Base-by-base conservation (phyloP, 2,888 invertebrate genomes). In the Syrphus vitripennis region DNA sequence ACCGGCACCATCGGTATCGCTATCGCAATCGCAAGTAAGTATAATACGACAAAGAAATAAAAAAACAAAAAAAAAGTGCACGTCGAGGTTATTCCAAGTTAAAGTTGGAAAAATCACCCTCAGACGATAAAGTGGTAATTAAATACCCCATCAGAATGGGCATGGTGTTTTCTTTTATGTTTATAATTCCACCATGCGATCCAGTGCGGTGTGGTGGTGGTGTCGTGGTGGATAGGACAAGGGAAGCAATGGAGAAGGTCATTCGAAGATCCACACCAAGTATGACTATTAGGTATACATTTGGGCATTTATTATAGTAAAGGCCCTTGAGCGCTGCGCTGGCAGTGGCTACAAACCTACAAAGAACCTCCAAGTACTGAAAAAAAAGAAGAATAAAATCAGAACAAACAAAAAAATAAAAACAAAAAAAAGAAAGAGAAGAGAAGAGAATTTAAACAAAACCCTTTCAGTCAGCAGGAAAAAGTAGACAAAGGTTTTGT, bases 121-220 rank as follows among this genome's bases (percentile, higher is more conserved):
- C 75, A 48, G 76, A 76, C 75, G 29, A 67, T 84, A 80, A 80
- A 84, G 80, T 61, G 84, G 71, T 84, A 84, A 84, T 84, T 84
- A 84, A 84, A 84, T 80, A 76, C 75, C 76, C 76, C 69, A 48
- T 57, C 40, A 26, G 53, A 80, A 81, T 80, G 80, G 65, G 67
- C 34, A 65, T 59, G 80, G 75, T 79, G 74, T 83, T 83, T 69
- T 69, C 67, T 16, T 75, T 79, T 70, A 75, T 69, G 75, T 42
- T 79, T 79, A 75, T 70, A 37, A 37, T 37, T 24, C 37, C 16
- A 29, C 5, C 14, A 21, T 37, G 24, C 14, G 50, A 50, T 14
- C 14, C 53, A 55, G 26, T 14, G 24, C 63, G 14, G 21, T 74
- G 61, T 24, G 53, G 29, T 26, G 65, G 48, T 9, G 7, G 63